Conservation (phyloP, 1,140 invertebrate species). For the Tetraneura akinire region DNA sequence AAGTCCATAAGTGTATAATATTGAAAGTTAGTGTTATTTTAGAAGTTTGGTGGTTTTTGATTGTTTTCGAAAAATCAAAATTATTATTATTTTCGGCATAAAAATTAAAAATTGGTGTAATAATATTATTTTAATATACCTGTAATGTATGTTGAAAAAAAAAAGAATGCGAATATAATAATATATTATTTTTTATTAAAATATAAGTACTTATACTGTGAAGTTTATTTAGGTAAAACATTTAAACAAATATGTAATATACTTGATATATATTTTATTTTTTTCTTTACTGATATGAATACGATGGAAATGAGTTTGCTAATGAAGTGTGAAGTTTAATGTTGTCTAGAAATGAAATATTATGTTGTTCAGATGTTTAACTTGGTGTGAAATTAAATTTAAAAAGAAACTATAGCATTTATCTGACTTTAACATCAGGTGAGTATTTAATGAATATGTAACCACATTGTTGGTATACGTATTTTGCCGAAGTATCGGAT, state of each 20-base stretch:
- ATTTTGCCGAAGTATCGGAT: background rate
- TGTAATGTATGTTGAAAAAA: too few relatives aligned
- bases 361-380: constrained; percentile 24
- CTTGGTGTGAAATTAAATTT: constrained; percentile 25
- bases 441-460: background rate
- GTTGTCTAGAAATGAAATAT: background rate
- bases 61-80: background rate
- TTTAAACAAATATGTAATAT: too few relatives aligned
- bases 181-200: too few relatives aligned
- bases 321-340: constrained; percentile 26
- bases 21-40: constrained; percentile 16
- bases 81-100: too few relatives aligned
- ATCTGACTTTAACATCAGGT: background rate
- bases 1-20: too few relatives aligned
- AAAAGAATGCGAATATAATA: too few relatives aligned
- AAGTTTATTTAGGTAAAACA: too few relatives aligned
- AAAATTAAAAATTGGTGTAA: too few relatives aligned
- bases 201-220: too few relatives aligned
- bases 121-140: too few relatives aligned
- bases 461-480: background rate
- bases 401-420: background rate
- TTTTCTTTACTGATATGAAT: background rate
- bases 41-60: background rate
- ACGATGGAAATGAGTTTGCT: background rate
- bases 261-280: background rate